Base-by-base conservation (phyloP, 1,140 invertebrate genomes). In the Manduca sexta region DNA sequence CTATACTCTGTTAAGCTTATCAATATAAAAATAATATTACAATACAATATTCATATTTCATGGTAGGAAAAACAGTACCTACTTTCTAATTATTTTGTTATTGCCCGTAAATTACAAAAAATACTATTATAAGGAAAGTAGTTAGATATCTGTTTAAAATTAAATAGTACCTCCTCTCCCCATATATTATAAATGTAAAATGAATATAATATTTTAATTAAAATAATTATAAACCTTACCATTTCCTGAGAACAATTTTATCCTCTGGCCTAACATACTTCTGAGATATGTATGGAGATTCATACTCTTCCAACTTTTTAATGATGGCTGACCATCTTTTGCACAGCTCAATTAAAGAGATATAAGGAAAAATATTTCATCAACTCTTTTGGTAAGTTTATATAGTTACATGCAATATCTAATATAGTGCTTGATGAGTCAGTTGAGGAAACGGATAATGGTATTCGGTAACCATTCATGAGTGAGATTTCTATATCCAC, bases 301-400 rank as follows among this genome's bases (percentile, higher is more conserved):
- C 97, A 90, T 97, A 99, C 74, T 98, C 93, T 86, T 98, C 94
- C 16, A 99, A 83, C 75, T 94, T 95, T 49, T 97, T 90, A 97
- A 77, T 78, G 97, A 91, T 89, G 89, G 90, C 63, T 91, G 83
- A 72, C 92, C 89, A 64, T 90, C 90, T 66, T 91, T 91, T 26
- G 91, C 90, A 74, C 76, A 82, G 65, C 95, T 92, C 92, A 92
- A 66, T 90, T 90, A 58, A 96, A 91, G 39, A 98, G 84, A 86
- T 92, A 98, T 35, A 98, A 86, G 50, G 94, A 93, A 89, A 98
- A 98, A 84, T 95, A 98, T 64, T 91, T 92, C 45, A 91, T 87
- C 81, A 93, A 91, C 64, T 95, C 90, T 52, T 90, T 88, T 52
- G 93, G 89, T 56, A 98, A 84, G 69, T 93, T 91, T 31, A 98